Evolutionary conservation across 1,140 invertebrate species (phyloP).

Genomic region (Orussus abietinus): DNA sequence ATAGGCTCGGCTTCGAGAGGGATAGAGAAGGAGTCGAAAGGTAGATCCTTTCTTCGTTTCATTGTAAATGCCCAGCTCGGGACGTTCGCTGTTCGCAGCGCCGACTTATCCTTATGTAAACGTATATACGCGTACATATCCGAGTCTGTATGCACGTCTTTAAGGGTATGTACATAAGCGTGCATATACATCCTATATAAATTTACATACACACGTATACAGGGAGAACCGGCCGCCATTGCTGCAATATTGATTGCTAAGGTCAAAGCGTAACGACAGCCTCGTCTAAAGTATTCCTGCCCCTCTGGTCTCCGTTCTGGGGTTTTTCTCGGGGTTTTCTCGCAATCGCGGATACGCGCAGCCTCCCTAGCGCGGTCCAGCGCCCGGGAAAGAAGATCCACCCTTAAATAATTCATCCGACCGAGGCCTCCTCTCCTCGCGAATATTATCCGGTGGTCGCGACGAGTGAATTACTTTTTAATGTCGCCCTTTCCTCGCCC

Average conservation of each 20-base stretch:
- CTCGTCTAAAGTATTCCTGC: constrained; percentile 30
- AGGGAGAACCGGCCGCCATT: too few species aligned
- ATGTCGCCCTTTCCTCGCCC: too few species aligned
- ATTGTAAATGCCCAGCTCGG: constrained; percentile 30
- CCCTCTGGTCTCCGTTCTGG: constrained; percentile 6
- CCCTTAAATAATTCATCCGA: constrained; percentile 15
- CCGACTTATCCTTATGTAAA: constrained; percentile 7
- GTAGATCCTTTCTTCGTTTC: constrained; percentile 29
- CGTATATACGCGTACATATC: too few species aligned
- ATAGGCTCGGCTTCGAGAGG: constrained; percentile 3
- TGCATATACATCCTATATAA: too few species aligned
- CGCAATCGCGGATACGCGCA: too few species aligned
- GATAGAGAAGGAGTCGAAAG: constrained; percentile 13
- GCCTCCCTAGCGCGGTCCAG: neutral
- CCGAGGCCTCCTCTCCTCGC: too few species aligned
- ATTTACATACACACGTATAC: too few species aligned
- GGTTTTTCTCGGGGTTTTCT: constrained; percentile 13
- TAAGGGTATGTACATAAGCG: too few species aligned
- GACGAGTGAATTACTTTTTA: too few species aligned
- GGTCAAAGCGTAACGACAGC: constrained; percentile 27
- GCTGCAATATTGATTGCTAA: constrained; percentile 35
- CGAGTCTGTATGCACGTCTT: too few species aligned
- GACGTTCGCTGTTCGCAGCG: neutral
- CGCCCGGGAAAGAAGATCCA: constrained; percentile 11
- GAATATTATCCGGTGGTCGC: too few species aligned